Percentiles rank a stretch among this genome's conserved stretches.
These are phyloP conservation scores for Forbesichthys papilliferus DNA, from an alignment of 2,113 vertebrate species.

Conservation along the genomic window DNA sequence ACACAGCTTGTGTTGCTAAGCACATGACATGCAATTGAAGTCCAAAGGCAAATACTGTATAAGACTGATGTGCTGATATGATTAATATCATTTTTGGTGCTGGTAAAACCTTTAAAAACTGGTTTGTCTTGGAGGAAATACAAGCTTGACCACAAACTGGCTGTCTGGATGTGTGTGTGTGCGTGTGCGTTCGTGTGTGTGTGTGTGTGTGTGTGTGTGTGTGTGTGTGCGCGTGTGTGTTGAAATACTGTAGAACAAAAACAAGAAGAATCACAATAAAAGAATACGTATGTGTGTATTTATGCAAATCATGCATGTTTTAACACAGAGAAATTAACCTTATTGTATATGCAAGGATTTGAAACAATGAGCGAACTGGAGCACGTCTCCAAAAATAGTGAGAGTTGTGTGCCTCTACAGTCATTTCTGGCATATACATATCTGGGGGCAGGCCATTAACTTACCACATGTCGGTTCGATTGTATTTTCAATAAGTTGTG, in stretches of 20 bases:
- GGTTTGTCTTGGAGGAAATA: slow-evolving; percentile 51
- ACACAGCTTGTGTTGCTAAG: slow-evolving; percentile 22
- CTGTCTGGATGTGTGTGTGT: slow-evolving; percentile 21
- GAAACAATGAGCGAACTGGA: slow-evolving; percentile 33
- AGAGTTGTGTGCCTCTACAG: slow-evolving; percentile 15
- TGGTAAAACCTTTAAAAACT: slow-evolving; percentile 40
- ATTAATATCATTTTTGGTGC: slow-evolving; percentile 55
- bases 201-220: slow-evolving; percentile 1
- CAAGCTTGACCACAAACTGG: slow-evolving; percentile 51
- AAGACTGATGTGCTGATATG: slow-evolving; percentile 52
- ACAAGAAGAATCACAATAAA: slow-evolving; percentile 4
- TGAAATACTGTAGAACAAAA: not conserved
- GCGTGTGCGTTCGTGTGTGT: slow-evolving; percentile 9
- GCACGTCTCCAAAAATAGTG: not conserved
- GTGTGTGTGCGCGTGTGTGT: not conserved
- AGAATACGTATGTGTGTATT: slow-evolving; percentile 2
- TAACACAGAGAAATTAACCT: slow-evolving; percentile 22
- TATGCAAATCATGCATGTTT: slow-evolving; percentile 33
- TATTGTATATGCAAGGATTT: slow-evolving; percentile 33
- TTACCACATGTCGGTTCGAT: too few species aligned
- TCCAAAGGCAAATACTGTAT: slow-evolving; percentile 40
- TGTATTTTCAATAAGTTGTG: too few species aligned
- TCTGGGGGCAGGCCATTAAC: slow-evolving; percentile 1
- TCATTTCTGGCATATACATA: slow-evolving; percentile 47
- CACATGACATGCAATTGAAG: slow-evolving; percentile 46